Evolutionary conservation across 2,888 invertebrate species (phyloP), one percentile per base, ranked within the genome.

Genomic region (Pammene aurita): DNA sequence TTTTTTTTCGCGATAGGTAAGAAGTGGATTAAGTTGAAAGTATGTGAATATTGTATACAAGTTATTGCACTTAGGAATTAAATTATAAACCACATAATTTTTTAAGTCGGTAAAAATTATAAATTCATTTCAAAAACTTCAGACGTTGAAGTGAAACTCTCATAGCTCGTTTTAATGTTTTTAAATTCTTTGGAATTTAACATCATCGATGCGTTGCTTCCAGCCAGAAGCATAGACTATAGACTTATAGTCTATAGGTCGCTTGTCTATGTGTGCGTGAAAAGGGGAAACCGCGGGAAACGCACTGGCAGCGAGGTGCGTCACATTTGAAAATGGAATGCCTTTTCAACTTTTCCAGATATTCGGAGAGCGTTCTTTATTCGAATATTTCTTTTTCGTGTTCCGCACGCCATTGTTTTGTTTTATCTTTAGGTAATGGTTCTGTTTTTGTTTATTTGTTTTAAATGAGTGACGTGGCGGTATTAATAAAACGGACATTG

Each of bases 291-390:
- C 81, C 85, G 78, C 77, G 78, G 79, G 80, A 80, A 79, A 82
- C 83, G 83, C 81, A 80, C 81, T 79, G 79, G 69, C 69, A 58
- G 52, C 60, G 64, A 64, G 69, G 58, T 65, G 77, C 81, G 80
- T 78, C 78, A 82, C 82, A 83, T 88, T 89, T 81, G 80, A 86
- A 88, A 89, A 87, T 85, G 84, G 87, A 88, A 87, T 84, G 82
- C 84, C 81, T 83, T 87, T 87, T 82, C 76, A 83, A 84, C 83
- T 85, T 86, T 87, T 86, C 79, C 82, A 74, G 84, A 84, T 83
- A 84, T 82, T 80, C 75, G 78, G 79, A 84, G 77, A 78, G 73
- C 71, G 77, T 75, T 78, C 73, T 75, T 73, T 70, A 72, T 74
- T 76, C 74, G 63, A 58, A 70, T 70, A 64, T 68, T 69, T 65